Evolutionary conservation across 1,140 invertebrate species (phyloP), one percentile per base, ranked within the genome.

Genomic region (Zelostemma sp.): DNA sequence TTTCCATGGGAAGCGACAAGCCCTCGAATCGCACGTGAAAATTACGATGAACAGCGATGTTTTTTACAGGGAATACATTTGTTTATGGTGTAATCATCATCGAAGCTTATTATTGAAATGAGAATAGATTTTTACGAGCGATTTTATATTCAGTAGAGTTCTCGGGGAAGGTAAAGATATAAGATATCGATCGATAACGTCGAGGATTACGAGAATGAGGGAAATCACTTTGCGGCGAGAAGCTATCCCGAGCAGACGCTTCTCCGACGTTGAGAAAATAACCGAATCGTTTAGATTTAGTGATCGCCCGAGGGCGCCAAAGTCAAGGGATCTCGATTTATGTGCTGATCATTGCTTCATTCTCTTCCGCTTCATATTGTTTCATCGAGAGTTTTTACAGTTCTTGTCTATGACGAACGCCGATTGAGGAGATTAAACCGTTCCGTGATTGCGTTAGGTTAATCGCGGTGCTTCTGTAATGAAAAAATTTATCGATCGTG

Each of bases 211-310:
- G 43, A 48, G 46, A 62, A 62, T 49, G 51, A 49, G 59, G 59
- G 33, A 62, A 62, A 55, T 62, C 59, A 62, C 59, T 62, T 62
- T 62, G 50, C 18, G 38, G 50, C 6, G 35, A 49, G 33, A 48
- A 50, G 35, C 49, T 21, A 49, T 31, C 35, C 28, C 17, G 46
- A 49, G 31, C 38, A 50, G 60, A 63, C 51, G 51, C 46, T 33
- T 49, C 25, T 18, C 28, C 41, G 15, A 46, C n/a, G 41, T 55
- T 38, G 38, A 21, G 21, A 47, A 55, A 62, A 62, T 55, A 49
- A 55, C 45, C 51, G 38, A 62, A 62, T 62, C 50, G 46, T 54
- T 62, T 62, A 62, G 59, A 58, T 58, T 49, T 58, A 58, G 56
- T 50, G 56, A 58, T 58, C 55, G 45, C 45, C 25, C 45, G 33